These are phyloP conservation scores for Alethe diademata DNA, from an alignment of 2,113 vertebrate species.

Conservation along the genomic window DNA sequence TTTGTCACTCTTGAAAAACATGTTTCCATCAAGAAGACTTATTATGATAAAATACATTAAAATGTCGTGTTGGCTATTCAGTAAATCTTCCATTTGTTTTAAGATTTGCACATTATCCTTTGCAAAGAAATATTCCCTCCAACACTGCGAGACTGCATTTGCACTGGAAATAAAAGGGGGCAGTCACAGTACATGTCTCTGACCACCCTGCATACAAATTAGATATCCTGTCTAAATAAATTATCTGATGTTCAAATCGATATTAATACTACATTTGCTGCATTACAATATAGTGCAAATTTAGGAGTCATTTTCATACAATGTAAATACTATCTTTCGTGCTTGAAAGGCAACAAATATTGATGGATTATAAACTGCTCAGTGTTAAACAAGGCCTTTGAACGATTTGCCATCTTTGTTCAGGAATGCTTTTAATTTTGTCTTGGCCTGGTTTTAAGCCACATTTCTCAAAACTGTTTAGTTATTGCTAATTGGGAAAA, in stretches of 20 bases:
- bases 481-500: slow-evolving; percentile 17
- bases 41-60: slow-evolving; percentile 75
- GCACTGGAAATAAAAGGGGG: slow-evolving; percentile 74
- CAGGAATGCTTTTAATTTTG: slow-evolving; percentile 69
- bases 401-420: slow-evolving; percentile 68
- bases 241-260: slow-evolving; percentile 78
- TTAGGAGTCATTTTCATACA: slow-evolving; percentile 75
- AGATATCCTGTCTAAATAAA: slow-evolving; percentile 79
- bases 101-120: slow-evolving; percentile 70
- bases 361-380: slow-evolving; percentile 71
- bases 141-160: slow-evolving; percentile 68
- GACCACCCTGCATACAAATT: slow-evolving; percentile 78
- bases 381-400: slow-evolving; percentile 66
- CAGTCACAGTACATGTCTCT: slow-evolving; percentile 74
- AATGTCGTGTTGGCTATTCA: slow-evolving; percentile 59
- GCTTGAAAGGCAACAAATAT: slow-evolving; percentile 71
- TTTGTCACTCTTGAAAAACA: slow-evolving; percentile 77
- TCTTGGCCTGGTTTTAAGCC: slow-evolving; percentile 38
- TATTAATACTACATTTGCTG: slow-evolving; percentile 80
- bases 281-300: slow-evolving; percentile 78
- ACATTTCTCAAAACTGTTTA: slow-evolving; percentile 60
- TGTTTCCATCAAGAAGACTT: slow-evolving; percentile 72
- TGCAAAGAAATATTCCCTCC: slow-evolving; percentile 64
- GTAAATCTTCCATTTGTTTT: slow-evolving; percentile 80
- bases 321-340: slow-evolving; percentile 75